These are phyloP conservation scores for Zingel zingel DNA, from an alignment of 2,113 vertebrate species.

Conservation along the genomic window DNA sequence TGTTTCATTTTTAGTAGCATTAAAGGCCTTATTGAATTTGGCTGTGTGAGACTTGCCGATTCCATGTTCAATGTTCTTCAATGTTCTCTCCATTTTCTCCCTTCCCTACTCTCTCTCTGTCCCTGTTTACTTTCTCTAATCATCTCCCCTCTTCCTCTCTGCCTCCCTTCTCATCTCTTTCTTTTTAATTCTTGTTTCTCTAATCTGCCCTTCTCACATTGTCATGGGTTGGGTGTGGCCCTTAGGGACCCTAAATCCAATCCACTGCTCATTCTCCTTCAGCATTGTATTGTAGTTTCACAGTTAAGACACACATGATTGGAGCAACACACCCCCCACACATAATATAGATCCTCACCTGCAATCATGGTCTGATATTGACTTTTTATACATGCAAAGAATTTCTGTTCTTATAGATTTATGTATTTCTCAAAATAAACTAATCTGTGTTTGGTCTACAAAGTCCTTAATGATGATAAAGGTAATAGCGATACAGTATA, in stretches of 20 bases:
- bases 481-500: too few species aligned
- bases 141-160: background rate
- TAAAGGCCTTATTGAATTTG: background rate
- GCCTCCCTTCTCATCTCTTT: background rate
- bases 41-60: conserved; percentile 28
- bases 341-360: background rate
- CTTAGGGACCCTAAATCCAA: conserved; percentile 25
- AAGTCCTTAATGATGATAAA: too few species aligned
- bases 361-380: background rate
- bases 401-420: background rate
- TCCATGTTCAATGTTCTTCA: background rate
- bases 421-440: background rate
- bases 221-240: conserved; percentile 7
- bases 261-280: conserved; percentile 12
- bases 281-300: background rate
- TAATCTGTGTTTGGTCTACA: background rate
- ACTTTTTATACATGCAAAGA: background rate
- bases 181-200: conserved; percentile 3
- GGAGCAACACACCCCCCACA: conserved; percentile 4
- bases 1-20: background rate
- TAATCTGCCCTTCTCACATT: conserved; percentile 28
- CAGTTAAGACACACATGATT: background rate
- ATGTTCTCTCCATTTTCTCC: background rate
- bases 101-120: background rate
- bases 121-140: background rate